Base-by-base conservation (phyloP, 1,140 invertebrate species). In the Cryptotermes secundus region DNA sequence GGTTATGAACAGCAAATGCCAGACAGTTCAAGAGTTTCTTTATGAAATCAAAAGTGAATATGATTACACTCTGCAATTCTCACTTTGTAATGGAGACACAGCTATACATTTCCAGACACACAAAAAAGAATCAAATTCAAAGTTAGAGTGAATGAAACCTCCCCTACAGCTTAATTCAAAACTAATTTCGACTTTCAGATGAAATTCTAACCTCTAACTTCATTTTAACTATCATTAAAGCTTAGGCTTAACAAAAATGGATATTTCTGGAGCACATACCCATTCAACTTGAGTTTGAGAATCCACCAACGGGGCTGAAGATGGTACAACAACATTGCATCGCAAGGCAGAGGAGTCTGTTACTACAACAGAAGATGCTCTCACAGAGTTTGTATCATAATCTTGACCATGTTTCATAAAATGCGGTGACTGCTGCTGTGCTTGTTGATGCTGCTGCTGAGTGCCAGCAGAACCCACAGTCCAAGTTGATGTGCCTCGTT, bases 401-500 rank as follows among this genome's bases (percentile, higher is more conserved):
- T 72, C 59, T 72, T 72, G 59, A 72, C 59, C 26, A 31, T 72
- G 59, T 31, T 72, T 72, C 19, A 72, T 31, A 7, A 72, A 72
- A 72, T 72, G 59, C 31, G 59, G 26, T 31, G 59, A 72, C 59
- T 72, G 59, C n/a, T 72, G 59, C 38, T 34, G 31, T 42, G 35
- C 19, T 82, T 53, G 42, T 31, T 82, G 81, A 31, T 53, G 42
- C 42, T 82, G 81, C 19, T 82, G 42, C 31, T 82, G 81, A 22
- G 10, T 45, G 38, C 53, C 81, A 49, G 81, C 81, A 45, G 42
- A 53, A 38, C 42, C 38, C 81, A 82, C 49, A 45, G 38, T 49
- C 81, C 81, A 82, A 82, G 7, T 31, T 35, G 80, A 81, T 45
- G 49, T 45, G 31, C 81, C 81, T 82, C 42, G 38, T n/a, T 82